Evolutionary conservation across 2,888 invertebrate genomes (phyloP), one percentile per base, ranked within the genome.

Genomic region (Andrena camellia): DNA sequence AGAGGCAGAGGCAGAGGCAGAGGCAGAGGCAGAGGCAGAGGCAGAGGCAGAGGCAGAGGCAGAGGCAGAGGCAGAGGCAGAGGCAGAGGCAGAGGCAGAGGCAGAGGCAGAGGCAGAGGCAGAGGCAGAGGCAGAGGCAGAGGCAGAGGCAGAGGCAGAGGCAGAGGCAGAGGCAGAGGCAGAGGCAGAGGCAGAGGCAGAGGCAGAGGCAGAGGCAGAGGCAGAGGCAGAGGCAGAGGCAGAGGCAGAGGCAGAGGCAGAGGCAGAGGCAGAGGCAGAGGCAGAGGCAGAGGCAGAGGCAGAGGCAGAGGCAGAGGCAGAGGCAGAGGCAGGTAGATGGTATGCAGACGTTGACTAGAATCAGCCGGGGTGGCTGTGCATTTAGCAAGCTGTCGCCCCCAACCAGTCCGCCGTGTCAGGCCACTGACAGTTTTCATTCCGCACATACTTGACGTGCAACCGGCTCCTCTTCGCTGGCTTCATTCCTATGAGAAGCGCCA

Each of bases 391-490:
- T 91, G 91, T 91, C 91, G 90, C 89, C 88, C 88, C 90, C 88
- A 91, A 89, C 88, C 91, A 90, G 86, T 88, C 74, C 86, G 83
- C 81, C 90, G 85, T 89, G 89, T 91, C 90, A 88, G 86, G 79
- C 87, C 84, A 81, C 89, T 91, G 92, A 91, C 91, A 92, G 90
- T 92, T 92, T 92, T 92, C 90, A 92, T 92, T 91, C 92, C 89
- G 82, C 85, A 86, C 86, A 88, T 88, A 90, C 88, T 91, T 91
- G 91, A 90, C 88, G 89, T 81, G 85, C 86, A 84, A 84, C 87
- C 86, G 88, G 88, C 88, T 88, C 84, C 88, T 88, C 87, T 88
- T 88, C 79, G 81, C 71, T 78, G 84, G 87, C 76, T 75, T 83
- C 85, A 76, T 85, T 87, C 63, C 87, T 86, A 82, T 77, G 71